Evolutionary conservation across 2,113 vertebrate genomes (phyloP), one percentile per base, ranked within the genome.

Genomic region (Bubo scandiacus): DNA sequence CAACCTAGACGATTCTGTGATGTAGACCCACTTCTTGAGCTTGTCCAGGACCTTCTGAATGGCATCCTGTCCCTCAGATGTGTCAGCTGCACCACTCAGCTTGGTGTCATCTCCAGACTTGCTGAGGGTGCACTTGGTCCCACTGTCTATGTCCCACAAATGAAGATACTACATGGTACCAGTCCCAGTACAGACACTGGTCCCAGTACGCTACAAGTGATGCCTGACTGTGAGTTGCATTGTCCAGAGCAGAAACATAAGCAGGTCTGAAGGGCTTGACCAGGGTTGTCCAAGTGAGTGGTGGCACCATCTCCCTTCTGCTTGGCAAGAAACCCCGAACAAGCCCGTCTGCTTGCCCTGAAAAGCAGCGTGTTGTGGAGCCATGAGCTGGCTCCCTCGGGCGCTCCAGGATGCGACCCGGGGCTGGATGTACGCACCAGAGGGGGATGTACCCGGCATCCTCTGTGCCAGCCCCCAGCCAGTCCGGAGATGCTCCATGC

Each of bases 351-450:
- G 12, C 62, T 58, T 52, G 55, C 29, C 40, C 47, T 27, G 47
- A n/a, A 27, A 57, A 55, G 26, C 49, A 42, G 30, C 3, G 1
- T 42, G 14, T 18, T 42, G 7, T 42, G 32, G 65, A 55, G 73
- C 65, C 4, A 1, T n/a, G 55, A 70, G 63, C 30, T 42, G n/a
- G 6, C 19, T 18, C 6, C 22, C 29, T 62, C 0, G 0, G n/a
- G 17, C 49, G 30, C 49, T 54, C 26, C 30, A 29, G 65, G 11
- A 25, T 42, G 26, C 3, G 1, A 13, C 63, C 55, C 2, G 2
- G 0, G 1, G 32, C 45, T 23, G 12, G 12, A 13, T 11, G 18
- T 18, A 3, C 1, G 3, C 20, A 4, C 36, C 36, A 22, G 21
- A 36, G 29, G 11, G 22, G 49, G 9, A 29, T 10, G 40, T 27